Evolutionary conservation across 2,888 invertebrate species (phyloP).

Genomic region (Drosophila subsilvestris): DNA sequence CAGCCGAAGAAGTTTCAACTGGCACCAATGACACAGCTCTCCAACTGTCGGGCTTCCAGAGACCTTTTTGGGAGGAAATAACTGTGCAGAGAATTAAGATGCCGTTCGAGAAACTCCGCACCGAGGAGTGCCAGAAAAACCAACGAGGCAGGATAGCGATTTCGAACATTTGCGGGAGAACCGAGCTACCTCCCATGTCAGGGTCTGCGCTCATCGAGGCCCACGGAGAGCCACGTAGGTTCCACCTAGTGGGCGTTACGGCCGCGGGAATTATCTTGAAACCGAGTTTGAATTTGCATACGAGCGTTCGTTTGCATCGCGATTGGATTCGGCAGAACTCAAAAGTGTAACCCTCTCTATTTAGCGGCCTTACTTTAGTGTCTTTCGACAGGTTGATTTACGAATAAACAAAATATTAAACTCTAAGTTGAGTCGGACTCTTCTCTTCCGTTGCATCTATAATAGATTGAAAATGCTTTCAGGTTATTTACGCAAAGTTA

Average conservation of each 20-base stretch:
- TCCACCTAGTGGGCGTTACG: conserved; percentile 1
- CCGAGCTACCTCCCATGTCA: background rate
- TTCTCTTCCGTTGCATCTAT: conserved; percentile 34
- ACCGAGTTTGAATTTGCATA: background rate
- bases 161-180: conserved; percentile 7
- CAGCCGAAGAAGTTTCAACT: background rate
- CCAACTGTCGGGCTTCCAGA: background rate
- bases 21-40: background rate
- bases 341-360: background rate
- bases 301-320: conserved; percentile 3
- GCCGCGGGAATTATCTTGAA: background rate
- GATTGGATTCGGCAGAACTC: conserved; percentile 17
- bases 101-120: background rate
- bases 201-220: conserved; percentile 9
- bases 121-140: background rate
- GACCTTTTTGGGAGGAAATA: background rate
- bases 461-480: conserved; percentile 62
- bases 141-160: background rate
- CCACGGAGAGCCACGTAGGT: background rate
- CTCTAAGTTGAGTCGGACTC: conserved; percentile 13
- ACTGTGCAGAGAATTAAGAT: conserved; percentile 4
- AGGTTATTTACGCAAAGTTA: conserved; percentile 62
- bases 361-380: conserved; percentile 10
- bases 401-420: conserved; percentile 31
- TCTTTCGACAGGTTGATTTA: conserved; percentile 33